Percentiles rank a stretch among this genome's conserved stretches.
Conservation (phyloP, 2,113 vertebrate species). For the Aegithalos caudatus region DNA sequence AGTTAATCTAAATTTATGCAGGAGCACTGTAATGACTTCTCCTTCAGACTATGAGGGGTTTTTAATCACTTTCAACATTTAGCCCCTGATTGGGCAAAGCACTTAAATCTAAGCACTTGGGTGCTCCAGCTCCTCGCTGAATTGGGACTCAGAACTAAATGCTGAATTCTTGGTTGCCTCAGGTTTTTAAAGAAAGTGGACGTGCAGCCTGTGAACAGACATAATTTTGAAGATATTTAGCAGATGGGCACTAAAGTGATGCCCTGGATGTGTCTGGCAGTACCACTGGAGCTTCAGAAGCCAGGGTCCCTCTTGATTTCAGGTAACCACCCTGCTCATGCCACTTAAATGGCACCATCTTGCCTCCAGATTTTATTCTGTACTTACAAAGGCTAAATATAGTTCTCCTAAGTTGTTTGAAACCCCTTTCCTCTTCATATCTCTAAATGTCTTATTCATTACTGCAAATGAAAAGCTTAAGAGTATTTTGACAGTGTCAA, state of each 20-base stretch:
- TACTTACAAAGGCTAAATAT: not conserved
- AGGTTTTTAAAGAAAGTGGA: not conserved
- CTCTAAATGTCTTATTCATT: not conserved
- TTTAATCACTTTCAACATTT: conserved; percentile 39
- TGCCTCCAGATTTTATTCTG: not conserved
- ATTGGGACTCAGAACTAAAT: not conserved
- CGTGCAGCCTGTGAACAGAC: not conserved
- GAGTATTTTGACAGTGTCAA: not conserved
- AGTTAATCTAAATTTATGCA: conserved; percentile 50
- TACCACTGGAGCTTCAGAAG: not conserved
- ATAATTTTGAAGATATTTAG: not conserved
- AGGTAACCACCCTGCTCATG: not conserved
- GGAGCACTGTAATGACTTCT: conserved; percentile 35
- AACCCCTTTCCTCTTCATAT: not conserved
- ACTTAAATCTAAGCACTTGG: not conserved
- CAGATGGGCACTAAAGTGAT: not conserved
- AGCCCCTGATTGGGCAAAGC: conserved; percentile 32
- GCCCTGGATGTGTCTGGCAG: not conserved
- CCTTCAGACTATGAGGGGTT: conserved; percentile 27
- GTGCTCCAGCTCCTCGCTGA: not conserved
- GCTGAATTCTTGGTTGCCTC: not conserved
- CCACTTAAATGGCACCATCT: not conserved
- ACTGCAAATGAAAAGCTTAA: not conserved
- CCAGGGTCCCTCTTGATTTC: not conserved
- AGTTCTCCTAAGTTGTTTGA: not conserved